These are phyloP conservation scores for Tadarida brasiliensis DNA, from an alignment of 2,797 vertebrate genomes.

Conservation along the genomic window DNA sequence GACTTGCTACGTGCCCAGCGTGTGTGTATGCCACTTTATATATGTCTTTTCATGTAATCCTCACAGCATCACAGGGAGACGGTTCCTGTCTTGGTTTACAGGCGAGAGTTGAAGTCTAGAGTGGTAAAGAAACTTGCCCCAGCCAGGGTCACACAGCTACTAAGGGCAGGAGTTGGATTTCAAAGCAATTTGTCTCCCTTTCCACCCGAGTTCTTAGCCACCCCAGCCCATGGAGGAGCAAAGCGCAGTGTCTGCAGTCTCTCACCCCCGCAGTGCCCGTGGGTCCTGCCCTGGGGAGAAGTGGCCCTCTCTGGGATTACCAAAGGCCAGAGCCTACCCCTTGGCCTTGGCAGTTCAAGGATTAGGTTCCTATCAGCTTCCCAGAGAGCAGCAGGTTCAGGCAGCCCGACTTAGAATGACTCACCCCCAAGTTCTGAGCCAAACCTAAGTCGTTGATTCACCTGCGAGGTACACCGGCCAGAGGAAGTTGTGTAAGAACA, in stretches of 20 bases:
- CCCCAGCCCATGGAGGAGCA: background rate
- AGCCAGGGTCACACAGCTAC: background rate
- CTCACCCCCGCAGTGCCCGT: background rate
- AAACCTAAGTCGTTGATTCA: constrained; percentile 60
- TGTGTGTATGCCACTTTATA: background rate
- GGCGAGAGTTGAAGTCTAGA: background rate
- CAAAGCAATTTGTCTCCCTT: background rate
- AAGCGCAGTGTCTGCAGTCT: background rate
- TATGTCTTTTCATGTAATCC: background rate
- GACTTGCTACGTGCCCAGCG: background rate
- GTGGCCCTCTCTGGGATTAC: background rate
- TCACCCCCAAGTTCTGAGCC: constrained; percentile 49
- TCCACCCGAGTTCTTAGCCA: background rate
- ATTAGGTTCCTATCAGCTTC: constrained; percentile 62
- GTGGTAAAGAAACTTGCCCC: background rate
- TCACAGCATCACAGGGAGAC: background rate
- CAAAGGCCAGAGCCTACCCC: constrained; percentile 40
- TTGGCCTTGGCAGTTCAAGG: background rate
- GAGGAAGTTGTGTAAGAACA: background rate
- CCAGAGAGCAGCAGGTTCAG: constrained; percentile 64
- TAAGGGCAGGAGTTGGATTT: background rate
- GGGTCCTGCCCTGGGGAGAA: background rate
- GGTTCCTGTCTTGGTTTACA: background rate
- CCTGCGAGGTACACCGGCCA: background rate
- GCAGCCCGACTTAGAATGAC: constrained; percentile 50